Evolutionary conservation across 2,797 vertebrate genomes (phyloP).

Genomic region (Chelidonichthys spinosus): DNA sequence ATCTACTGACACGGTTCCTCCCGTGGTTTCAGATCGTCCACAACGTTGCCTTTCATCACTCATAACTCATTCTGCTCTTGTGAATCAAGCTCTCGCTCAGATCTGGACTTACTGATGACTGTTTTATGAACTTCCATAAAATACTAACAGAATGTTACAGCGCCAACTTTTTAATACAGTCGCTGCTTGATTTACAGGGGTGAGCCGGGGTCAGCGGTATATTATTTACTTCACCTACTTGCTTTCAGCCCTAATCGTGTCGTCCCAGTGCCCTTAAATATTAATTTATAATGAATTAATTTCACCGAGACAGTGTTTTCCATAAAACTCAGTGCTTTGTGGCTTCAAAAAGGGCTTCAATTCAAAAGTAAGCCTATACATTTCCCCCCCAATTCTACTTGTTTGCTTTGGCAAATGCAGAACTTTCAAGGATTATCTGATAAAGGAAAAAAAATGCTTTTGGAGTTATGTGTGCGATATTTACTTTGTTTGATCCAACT

Average conservation of each 20-base stretch:
- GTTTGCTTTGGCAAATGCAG: background rate
- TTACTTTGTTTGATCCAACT: constrained; percentile 58
- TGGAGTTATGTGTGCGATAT: constrained; percentile 26
- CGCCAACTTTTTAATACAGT: background rate
- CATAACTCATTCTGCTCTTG: background rate
- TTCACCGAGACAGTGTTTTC: background rate
- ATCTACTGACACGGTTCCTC: background rate
- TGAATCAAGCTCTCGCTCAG: background rate
- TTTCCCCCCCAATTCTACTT: background rate
- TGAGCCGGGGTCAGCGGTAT: background rate
- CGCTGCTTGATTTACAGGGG: background rate
- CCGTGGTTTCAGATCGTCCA: constrained; percentile 12
- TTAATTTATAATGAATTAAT: background rate
- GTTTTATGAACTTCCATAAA: background rate
- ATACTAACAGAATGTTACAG: background rate
- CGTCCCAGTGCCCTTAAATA: background rate
- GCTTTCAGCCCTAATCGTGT: background rate
- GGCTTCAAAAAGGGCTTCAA: background rate
- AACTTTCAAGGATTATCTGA: constrained; percentile 28
- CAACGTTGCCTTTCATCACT: background rate
- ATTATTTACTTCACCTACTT: background rate
- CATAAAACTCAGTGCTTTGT: background rate
- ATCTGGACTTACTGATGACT: background rate
- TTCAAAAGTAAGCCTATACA: background rate
- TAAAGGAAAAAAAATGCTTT: constrained; percentile 47